Conservation (phyloP, 2,113 vertebrate species). For the Himantopus leucocephalus region DNA sequence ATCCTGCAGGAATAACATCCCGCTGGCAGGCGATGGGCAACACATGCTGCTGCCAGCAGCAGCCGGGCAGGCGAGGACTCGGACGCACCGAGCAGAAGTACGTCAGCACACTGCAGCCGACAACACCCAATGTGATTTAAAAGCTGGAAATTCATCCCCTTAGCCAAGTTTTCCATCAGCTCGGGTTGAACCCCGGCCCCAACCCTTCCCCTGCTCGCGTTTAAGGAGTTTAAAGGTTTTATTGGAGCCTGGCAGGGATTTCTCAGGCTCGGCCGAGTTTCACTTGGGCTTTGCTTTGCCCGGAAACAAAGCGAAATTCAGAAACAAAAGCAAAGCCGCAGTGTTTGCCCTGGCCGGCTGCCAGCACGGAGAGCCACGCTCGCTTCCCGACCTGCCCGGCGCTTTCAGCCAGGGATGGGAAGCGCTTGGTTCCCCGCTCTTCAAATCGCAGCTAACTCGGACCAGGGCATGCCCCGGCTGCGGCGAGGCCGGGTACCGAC, state of each 20-base stretch:
- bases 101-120: not conserved
- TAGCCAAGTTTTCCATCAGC: not conserved
- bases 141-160: not conserved
- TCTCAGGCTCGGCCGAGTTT: not conserved
- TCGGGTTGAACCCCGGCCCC: not conserved
- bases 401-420: not conserved
- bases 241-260: not conserved
- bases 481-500: accelerated
- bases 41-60: too few relatives aligned
- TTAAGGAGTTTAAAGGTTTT: constrained; percentile 23
- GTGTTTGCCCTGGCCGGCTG: not conserved
- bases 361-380: not conserved
- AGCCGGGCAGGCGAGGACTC: not conserved
- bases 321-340: not conserved
- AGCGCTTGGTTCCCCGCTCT: accelerated
- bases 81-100: not conserved
- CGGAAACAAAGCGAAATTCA: constrained; percentile 22
- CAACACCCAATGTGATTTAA: not conserved
- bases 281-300: not conserved
- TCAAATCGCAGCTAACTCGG: not conserved
- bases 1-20: not conserved
- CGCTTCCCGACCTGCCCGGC: accelerated
- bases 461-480: not conserved
- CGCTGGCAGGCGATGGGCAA: not conserved
- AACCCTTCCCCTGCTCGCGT: not conserved